Evolutionary conservation across 30 jellyfish, hydroid and myxozoan species (phyloP), one percentile per base, ranked within the genome.

Genomic region (Calvadosia cruxmelitensis): DNA sequence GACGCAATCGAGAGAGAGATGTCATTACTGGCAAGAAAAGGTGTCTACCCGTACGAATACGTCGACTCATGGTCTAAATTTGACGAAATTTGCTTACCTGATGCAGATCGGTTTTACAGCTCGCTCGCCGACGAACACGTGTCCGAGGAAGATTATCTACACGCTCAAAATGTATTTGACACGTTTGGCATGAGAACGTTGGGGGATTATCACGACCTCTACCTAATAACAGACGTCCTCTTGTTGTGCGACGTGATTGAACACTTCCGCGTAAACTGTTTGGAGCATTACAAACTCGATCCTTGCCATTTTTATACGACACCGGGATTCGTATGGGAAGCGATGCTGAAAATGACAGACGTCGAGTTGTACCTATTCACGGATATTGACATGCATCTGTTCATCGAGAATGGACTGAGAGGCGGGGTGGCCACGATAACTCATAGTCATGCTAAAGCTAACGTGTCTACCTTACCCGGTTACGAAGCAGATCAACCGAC

Each of bases 41-140:
- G 91, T 0, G 84, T 81, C 7, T 81, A 81, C 68, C 94, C 91
- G 0, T 81, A 74, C 36, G 94, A 81, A 15, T 81, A 33, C 33
- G 69, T 81, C 82, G 77, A 74, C 83, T 27, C 77, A 33, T 51
- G 35, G 27, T 32, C 25, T 0, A 53, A 62, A 34, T 68, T 77
- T 42, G 34, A 67, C 29, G 77, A 31, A 77, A 31, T 75, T 35
- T 3, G 30, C n/a, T 77, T 77, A 34, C 91, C 91, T 30, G 20
- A 76, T 50, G 35, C 31, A 29, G 91, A 77, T 36, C 2, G 13
- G 0, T 69, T 77, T 31, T 53, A 1, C 50, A 68, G 65, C 33
- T 31, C 5, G 3, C 48, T 77, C 49, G 34, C 67, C 27, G 65
- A 57, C 27, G 78, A 32, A 33, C 35, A 36, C 20, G 63, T 77